phyloP scores from a whole-genome alignment of 2,113 vertebrate genomes.

The Scomber colias region DNA sequence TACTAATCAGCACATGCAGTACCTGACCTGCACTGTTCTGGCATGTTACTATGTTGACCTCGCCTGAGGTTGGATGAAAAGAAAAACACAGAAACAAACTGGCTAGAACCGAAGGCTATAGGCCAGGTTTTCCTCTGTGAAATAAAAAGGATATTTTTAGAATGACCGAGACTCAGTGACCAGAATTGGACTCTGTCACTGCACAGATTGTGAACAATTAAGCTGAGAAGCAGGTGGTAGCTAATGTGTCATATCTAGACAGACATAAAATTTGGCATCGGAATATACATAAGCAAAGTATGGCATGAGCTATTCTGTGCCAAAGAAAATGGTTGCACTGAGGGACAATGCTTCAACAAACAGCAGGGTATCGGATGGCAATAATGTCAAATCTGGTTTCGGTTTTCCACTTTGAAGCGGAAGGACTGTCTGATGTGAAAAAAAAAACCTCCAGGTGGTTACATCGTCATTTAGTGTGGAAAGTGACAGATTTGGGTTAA shows the following conservation, averaged over 20 bases:
- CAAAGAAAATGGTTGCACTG: not conserved
- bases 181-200: slow-evolving; percentile 29
- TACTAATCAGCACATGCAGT: slow-evolving; percentile 25
- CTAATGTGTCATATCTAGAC: slow-evolving; percentile 49
- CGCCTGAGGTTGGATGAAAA: slow-evolving; percentile 28
- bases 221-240: slow-evolving; percentile 47
- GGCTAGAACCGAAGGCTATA: slow-evolving; percentile 40
- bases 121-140: slow-evolving; percentile 23
- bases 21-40: slow-evolving; percentile 26
- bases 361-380: not conserved
- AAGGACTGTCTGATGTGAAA: slow-evolving; percentile 34
- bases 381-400: slow-evolving; percentile 8
- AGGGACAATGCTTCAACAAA: slow-evolving; percentile 16
- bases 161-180: slow-evolving; percentile 21
- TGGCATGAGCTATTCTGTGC: not conserved
- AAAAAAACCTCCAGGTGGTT: slow-evolving; percentile 16
- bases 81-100: slow-evolving; percentile 23
- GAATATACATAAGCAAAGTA: slow-evolving; percentile 21
- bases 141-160: slow-evolving; percentile 44
- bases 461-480: slow-evolving; percentile 48
- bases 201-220: slow-evolving; percentile 55
- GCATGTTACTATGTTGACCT: slow-evolving; percentile 4
- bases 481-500: slow-evolving; percentile 65
- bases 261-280: slow-evolving; percentile 34
- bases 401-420: slow-evolving; percentile 35